A percentile compares a stretch with the other conserved stretches of the same genome.
Conservation (phyloP, 2,888 invertebrate genomes). For the Lydus trimaculatus region DNA sequence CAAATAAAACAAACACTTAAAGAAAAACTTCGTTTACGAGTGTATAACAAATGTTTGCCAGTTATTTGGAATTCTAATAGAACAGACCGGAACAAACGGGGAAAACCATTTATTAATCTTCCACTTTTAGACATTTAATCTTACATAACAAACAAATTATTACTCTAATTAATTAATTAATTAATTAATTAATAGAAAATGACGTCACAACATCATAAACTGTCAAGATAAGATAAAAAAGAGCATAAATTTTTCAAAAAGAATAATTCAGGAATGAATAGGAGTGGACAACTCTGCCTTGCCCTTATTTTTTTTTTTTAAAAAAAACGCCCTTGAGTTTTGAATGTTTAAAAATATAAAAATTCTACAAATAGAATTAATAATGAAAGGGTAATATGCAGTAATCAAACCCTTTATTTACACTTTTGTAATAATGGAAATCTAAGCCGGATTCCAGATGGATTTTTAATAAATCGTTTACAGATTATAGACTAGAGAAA, state of each 20-base stretch:
- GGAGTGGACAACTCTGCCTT: not conserved
- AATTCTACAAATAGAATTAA: too few species aligned
- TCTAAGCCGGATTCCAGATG: not conserved
- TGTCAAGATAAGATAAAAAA: not conserved
- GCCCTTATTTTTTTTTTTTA: not conserved
- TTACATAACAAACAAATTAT: not conserved
- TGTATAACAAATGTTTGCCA: not conserved
- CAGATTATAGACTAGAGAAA: not conserved
- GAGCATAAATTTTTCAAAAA: not conserved
- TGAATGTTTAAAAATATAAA: not conserved
- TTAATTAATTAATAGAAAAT: not conserved
- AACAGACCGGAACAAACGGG: not conserved
- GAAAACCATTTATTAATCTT: not conserved
- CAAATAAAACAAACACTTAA: not conserved
- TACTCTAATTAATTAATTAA: not conserved
- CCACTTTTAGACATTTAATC: not conserved
- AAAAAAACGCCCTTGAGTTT: not conserved
- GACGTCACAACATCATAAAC: not conserved
- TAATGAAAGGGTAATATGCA: too few species aligned
- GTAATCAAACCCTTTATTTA: too few species aligned
- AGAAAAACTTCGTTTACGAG: not conserved
- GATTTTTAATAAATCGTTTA: not conserved
- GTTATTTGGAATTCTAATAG: not conserved
- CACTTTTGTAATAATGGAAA: not conserved
- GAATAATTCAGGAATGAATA: not conserved